Evolutionary conservation across 2,888 invertebrate genomes (phyloP).

Genomic region (Stegophylla sp.): DNA sequence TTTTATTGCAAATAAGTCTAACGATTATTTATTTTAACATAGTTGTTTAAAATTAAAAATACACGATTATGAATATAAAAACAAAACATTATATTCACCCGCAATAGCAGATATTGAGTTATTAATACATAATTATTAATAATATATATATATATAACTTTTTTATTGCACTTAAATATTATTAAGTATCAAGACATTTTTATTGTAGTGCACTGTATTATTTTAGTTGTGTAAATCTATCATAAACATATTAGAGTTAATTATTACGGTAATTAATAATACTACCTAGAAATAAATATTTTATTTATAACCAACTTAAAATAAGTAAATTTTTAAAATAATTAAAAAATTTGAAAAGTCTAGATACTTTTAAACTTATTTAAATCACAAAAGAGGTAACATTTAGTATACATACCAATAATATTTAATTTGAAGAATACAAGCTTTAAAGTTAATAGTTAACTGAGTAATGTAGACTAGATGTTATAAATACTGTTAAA

Average conservation of each 20-base stretch:
- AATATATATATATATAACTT: slow-evolving; percentile 26
- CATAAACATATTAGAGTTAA: slow-evolving; percentile 32
- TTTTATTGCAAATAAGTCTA: slow-evolving; percentile 31
- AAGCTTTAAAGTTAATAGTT: slow-evolving; percentile 48
- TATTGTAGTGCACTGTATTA: slow-evolving; percentile 18
- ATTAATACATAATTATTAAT: not conserved
- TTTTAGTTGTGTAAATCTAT: slow-evolving; percentile 33
- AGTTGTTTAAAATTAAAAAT: slow-evolving; percentile 22
- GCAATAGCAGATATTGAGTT: not conserved
- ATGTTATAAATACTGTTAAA: slow-evolving; percentile 53
- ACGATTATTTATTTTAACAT: slow-evolving; percentile 25
- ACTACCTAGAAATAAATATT: slow-evolving; percentile 31
- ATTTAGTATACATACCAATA: slow-evolving; percentile 12
- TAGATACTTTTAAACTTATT: slow-evolving; percentile 19
- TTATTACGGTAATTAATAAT: slow-evolving; percentile 7
- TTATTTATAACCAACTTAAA: slow-evolving; percentile 25
- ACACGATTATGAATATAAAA: slow-evolving; percentile 25
- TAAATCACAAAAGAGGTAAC: slow-evolving; percentile 30
- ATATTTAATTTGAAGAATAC: slow-evolving; percentile 14
- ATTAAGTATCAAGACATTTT: slow-evolving; percentile 5
- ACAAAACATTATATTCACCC: not conserved
- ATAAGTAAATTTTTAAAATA: slow-evolving; percentile 3
- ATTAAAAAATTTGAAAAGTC: slow-evolving; percentile 17
- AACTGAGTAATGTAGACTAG: slow-evolving; percentile 44
- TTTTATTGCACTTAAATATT: slow-evolving; percentile 49